phyloP scores from a whole-genome alignment of 1,140 invertebrate species.

The Glomeris maerens region DNA sequence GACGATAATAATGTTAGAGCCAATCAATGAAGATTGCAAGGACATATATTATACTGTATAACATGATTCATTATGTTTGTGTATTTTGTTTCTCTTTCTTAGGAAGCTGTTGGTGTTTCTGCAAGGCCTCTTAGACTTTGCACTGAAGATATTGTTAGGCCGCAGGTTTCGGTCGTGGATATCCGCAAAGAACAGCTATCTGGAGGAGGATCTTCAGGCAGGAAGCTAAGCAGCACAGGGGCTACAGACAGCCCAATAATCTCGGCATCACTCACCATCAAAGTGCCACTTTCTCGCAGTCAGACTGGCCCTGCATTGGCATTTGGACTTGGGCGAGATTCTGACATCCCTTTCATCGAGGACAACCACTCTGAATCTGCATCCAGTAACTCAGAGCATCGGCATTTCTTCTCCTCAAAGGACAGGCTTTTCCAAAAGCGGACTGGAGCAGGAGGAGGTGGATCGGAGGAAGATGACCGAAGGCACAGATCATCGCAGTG shows the following conservation, averaged over 20 bases:
- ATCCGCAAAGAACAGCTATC: constrained; percentile 16
- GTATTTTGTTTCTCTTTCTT: too few relatives aligned
- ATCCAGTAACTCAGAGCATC: constrained; percentile 44
- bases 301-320: constrained; percentile 19
- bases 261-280: constrained; percentile 63
- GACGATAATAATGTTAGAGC: too few relatives aligned
- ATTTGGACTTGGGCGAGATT: constrained; percentile 41
- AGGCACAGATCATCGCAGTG: neutral
- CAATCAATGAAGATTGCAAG: too few relatives aligned
- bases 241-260: constrained; percentile 39
- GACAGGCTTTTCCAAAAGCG: neutral
- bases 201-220: constrained; percentile 13
- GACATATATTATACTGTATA: too few relatives aligned
- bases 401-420: constrained; percentile 25
- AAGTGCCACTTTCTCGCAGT: constrained; percentile 32
- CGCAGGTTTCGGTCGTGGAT: constrained; percentile 13
- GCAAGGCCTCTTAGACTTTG: too few relatives aligned
- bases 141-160: too few relatives aligned
- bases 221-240: constrained; percentile 17
- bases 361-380: constrained; percentile 34
- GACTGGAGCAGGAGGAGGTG: neutral
- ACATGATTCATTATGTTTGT: too few relatives aligned
- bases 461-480: neutral
- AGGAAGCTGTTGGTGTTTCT: too few relatives aligned
- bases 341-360: constrained; percentile 56